Evolutionary conservation across 1,140 invertebrate genomes (phyloP).

Genomic region (Nebria ingens): DNA sequence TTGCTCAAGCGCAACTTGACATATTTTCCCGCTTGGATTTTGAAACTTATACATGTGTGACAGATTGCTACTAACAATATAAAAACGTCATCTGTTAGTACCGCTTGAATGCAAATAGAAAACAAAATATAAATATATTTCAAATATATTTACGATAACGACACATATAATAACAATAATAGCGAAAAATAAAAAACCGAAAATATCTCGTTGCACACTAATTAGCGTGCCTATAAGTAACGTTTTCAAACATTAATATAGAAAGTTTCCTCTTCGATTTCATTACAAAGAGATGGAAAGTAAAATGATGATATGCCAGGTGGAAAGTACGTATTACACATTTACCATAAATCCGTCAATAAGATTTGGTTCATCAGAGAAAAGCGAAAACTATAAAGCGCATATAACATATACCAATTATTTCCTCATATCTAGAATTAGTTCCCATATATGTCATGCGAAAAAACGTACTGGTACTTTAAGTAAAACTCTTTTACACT

Average conservation of each 20-base stretch:
- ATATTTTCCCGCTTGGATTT: too few relatives aligned
- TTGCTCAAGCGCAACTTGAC: too few relatives aligned
- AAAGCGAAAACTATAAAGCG: neutral
- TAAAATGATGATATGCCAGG: neutral
- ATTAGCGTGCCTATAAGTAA: neutral
- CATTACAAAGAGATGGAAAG: neutral
- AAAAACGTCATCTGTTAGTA: too few relatives aligned
- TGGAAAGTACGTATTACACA: neutral
- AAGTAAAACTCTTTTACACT: too few relatives aligned
- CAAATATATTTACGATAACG: neutral
- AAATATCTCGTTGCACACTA: neutral
- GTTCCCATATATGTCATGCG: too few relatives aligned
- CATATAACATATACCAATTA: too few relatives aligned
- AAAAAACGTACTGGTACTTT: too few relatives aligned
- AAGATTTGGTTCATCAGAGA: neutral
- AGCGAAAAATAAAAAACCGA: too few relatives aligned
- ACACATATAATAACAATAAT: neutral
- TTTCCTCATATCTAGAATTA: too few relatives aligned
- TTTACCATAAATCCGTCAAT: neutral
- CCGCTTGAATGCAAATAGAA: neutral
- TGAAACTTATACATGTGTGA: too few relatives aligned
- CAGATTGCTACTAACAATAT: too few relatives aligned
- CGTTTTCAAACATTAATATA: neutral
- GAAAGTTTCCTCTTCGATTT: constrained; percentile 6
- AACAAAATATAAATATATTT: neutral